These are phyloP conservation scores for Dynastes grantii DNA, from an alignment of 2,888 invertebrate genomes.

Conservation along the genomic window DNA sequence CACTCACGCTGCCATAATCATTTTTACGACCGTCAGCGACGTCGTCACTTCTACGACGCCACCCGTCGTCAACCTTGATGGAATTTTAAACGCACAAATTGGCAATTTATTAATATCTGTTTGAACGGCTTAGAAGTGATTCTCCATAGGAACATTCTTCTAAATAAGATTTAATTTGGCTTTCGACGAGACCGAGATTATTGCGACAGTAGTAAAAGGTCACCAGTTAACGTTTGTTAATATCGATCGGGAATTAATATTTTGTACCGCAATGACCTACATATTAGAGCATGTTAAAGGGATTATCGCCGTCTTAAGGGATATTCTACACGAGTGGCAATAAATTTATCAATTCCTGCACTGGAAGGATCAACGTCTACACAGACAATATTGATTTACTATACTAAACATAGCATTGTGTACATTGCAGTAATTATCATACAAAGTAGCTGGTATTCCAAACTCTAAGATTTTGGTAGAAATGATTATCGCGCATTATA, in stretches of 20 bases:
- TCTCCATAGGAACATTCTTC: conserved; percentile 48
- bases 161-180: conserved; percentile 54
- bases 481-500: too few species aligned
- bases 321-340: too few species aligned
- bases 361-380: too few species aligned
- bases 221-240: not conserved
- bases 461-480: too few species aligned
- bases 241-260: not conserved
- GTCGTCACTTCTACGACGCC: conserved; percentile 51
- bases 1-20: conserved; percentile 64
- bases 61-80: conserved; percentile 60
- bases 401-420: too few species aligned
- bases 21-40: conserved; percentile 60
- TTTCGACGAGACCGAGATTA: conserved; percentile 15
- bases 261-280: not conserved
- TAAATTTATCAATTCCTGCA: too few species aligned
- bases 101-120: conserved; percentile 61
- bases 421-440: too few species aligned
- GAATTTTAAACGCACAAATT: conserved; percentile 61
- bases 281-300: too few species aligned
- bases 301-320: too few species aligned
- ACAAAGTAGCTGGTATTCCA: too few species aligned
- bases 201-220: not conserved
- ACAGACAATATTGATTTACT: too few species aligned
- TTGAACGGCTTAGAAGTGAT: conserved; percentile 56